These are phyloP conservation scores for Diplodus puntazzo DNA, from an alignment of 2,797 vertebrate species.

Conservation along the genomic window DNA sequence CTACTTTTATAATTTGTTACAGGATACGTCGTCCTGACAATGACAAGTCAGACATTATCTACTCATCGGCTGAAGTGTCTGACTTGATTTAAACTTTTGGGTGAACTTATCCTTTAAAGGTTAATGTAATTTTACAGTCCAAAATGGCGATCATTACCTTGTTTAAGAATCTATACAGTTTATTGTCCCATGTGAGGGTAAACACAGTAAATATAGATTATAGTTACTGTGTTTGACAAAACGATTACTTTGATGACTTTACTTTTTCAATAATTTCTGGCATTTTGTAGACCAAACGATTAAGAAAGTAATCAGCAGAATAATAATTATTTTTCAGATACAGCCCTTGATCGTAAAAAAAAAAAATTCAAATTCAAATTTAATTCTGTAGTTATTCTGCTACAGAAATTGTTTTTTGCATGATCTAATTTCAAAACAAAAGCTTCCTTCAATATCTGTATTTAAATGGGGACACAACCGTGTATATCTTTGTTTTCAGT, in stretches of 20 bases:
- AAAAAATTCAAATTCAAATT: background rate
- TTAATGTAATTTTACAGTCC: background rate
- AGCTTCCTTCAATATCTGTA: background rate
- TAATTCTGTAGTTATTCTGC: slow-evolving; percentile 18
- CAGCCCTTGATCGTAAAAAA: slow-evolving; percentile 16
- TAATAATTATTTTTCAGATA: background rate
- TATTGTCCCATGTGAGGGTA: background rate
- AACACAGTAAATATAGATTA: background rate
- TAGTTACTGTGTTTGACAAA: too few relatives aligned
- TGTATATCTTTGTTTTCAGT: background rate
- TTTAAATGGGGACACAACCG: background rate
- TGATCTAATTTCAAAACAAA: slow-evolving; percentile 18
- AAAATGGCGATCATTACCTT: background rate
- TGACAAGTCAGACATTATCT: too few relatives aligned
- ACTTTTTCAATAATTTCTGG: background rate
- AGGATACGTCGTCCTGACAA: too few relatives aligned
- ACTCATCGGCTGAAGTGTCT: too few relatives aligned
- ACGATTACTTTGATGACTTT: too few relatives aligned
- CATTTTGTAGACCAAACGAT: background rate
- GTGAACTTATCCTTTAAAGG: too few relatives aligned
- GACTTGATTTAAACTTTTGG: too few relatives aligned
- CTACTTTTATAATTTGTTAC: background rate
- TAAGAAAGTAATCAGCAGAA: background rate
- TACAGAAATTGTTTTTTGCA: slow-evolving; percentile 7
- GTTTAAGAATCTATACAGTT: slow-evolving; percentile 6